Conservation (phyloP, 2,888 invertebrate species). For the Helicoverpa assulta region DNA sequence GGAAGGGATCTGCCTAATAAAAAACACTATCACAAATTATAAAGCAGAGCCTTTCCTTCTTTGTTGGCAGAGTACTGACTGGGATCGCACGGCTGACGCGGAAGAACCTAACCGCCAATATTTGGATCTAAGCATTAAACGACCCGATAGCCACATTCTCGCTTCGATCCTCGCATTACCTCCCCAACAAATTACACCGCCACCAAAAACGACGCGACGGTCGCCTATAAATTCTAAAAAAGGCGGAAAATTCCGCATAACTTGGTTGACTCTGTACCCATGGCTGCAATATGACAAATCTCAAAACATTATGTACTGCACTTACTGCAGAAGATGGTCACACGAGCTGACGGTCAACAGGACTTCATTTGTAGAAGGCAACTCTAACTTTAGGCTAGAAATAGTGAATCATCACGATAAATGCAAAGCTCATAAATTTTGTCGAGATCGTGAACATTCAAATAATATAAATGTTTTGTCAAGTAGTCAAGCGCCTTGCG, state of each 20-base stretch:
- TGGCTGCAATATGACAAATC: conserved; percentile 93
- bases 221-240: conserved; percentile 80
- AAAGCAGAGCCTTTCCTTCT: conserved; percentile 91
- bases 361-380: conserved; percentile 95
- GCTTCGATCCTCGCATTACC: conserved; percentile 73
- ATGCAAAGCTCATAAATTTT: conserved; percentile 94
- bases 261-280: conserved; percentile 92
- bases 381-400: conserved; percentile 93
- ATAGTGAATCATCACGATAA: conserved; percentile 95
- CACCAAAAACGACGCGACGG: conserved; percentile 55
- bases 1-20: conserved; percentile 86
- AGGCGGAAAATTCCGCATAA: conserved; percentile 92
- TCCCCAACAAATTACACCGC: conserved; percentile 76
- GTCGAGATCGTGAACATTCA: conserved; percentile 86
- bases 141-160: conserved; percentile 66
- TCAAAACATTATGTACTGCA: conserved; percentile 93
- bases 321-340: conserved; percentile 93
- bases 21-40: conserved; percentile 60
- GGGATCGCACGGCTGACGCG: conserved; percentile 56
- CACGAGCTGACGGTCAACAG: conserved; percentile 91
- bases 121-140: conserved; percentile 69
- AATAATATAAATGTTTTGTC: conserved; percentile 53
- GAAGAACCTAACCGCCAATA: conserved; percentile 66
- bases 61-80: conserved; percentile 91
- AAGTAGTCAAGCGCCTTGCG: conserved; percentile 32